Evolutionary conservation across 2,888 invertebrate genomes (phyloP).

Genomic region (Eristalinus aeneus): DNA sequence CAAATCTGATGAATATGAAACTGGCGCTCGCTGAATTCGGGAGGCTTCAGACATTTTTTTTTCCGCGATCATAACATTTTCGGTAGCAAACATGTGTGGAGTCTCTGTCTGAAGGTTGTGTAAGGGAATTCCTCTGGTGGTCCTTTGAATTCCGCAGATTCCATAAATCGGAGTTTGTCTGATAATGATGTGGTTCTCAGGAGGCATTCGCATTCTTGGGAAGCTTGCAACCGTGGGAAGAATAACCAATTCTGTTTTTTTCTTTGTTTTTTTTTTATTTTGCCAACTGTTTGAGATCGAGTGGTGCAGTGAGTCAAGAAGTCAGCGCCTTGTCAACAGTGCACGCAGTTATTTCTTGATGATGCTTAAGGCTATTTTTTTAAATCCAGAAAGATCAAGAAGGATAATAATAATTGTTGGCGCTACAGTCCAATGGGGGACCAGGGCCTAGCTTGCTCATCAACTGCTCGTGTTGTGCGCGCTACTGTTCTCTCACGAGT

Average conservation of each 20-base stretch:
- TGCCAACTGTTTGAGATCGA: no score
- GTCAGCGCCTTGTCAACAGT: no score
- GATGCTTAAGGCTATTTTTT: no score
- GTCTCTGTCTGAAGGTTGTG: not conserved
- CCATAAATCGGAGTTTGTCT: not conserved
- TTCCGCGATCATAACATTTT: slow-evolving; percentile 16
- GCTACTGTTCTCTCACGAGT: no score
- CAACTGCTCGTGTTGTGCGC: no score
- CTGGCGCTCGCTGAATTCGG: slow-evolving; percentile 23
- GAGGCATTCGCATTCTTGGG: not conserved
- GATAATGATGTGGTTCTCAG: not conserved
- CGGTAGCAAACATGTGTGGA: not conserved
- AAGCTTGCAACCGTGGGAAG: not conserved
- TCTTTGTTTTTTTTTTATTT: no score
- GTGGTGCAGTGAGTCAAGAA: not conserved
- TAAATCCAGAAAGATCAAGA: no score
- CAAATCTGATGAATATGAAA: slow-evolving; percentile 32
- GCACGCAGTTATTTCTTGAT: no score
- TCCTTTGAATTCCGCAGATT: not conserved
- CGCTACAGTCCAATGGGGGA: no score
- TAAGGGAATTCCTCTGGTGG: not conserved
- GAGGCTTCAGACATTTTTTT: not conserved
- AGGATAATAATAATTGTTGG: no score
- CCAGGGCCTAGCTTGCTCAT: no score
- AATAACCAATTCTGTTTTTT: no score